Evolutionary conservation across 2,113 vertebrate genomes (phyloP).

Genomic region (Rhabdomys dilectus): DNA sequence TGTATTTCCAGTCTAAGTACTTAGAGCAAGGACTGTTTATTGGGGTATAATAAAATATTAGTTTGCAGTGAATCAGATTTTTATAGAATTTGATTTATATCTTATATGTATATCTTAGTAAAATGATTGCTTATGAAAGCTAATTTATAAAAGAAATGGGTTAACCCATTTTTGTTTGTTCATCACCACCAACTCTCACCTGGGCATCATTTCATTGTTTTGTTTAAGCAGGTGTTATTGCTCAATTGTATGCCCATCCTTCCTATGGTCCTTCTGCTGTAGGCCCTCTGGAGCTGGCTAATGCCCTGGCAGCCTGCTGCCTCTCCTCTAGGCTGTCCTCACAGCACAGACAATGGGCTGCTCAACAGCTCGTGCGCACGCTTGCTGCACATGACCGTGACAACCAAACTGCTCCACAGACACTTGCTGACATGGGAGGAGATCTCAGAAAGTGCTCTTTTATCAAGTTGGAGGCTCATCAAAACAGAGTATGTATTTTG

Average conservation of each 20-base stretch:
- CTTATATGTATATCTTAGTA: not conserved
- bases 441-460: conserved; percentile 96
- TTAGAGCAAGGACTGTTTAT: conserved; percentile 35
- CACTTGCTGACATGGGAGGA: conserved; percentile 96
- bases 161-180: conserved; percentile 79
- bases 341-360: conserved; percentile 98
- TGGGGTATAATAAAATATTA: not conserved
- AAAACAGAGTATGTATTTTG: conserved; percentile 92
- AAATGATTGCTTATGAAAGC: conserved; percentile 66
- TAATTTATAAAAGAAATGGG: conserved; percentile 77
- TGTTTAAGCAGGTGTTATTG: conserved; percentile 95
- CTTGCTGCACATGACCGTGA: conserved; percentile 98
- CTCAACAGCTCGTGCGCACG: conserved; percentile 97
- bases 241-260: conserved; percentile 95
- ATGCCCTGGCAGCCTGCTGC: conserved; percentile 98
- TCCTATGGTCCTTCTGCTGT: conserved; percentile 95
- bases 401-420: conserved; percentile 95
- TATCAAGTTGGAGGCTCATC: conserved; percentile 97
- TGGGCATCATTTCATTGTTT: conserved; percentile 88
- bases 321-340: conserved; percentile 97
- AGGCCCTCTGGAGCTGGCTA: conserved; percentile 99
- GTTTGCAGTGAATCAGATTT: conserved; percentile 21
- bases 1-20: conserved; percentile 16
- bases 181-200: conserved; percentile 84
- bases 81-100: conserved; percentile 23